Base-by-base conservation (phyloP, 2,797 vertebrate species). In the Ceyx erithaca region DNA sequence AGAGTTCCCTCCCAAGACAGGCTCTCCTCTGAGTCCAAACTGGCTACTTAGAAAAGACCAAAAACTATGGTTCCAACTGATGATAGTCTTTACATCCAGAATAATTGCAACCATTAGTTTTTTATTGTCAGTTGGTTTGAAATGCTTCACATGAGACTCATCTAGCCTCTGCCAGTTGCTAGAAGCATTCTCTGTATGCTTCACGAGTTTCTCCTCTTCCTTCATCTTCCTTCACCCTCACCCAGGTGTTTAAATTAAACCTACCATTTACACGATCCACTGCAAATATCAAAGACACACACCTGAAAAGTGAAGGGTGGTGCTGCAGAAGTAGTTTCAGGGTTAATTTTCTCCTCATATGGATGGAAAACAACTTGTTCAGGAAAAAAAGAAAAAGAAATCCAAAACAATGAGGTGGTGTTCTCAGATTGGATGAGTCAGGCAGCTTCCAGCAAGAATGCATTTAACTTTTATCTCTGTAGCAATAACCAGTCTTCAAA, bases 281-380 rank as follows among this genome's bases (percentile, higher is more conserved):
- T 63, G 18, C 26, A 77, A 54, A 17, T 41, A 61, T 3, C n/a
- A 28, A 67, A 45, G 10, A 14, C 25, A 46, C 0, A 0, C 8
- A 10, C 26, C 58, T 68, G 62, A 54, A 76, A 63, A 85, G 31
- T 21, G 16, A 33, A 52, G 35, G 10, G 4, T 23, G 2, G 1
- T 80, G 35, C 43, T 52, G 33, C 41, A 73, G 61, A 30, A 82
- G 31, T 45, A 55, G 31, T 55, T 58, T 45, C 21, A 51, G 55
- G 10, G 40, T 86, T 69, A 40, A 26, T 70, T 79, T 91, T 64
- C 18, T 72, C 4, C 7, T 81, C 15, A 21, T 19, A 8, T 0
- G 2, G 30, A 23, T 51, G 25, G 25, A 46, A 67, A 89, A 30
- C 23, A 31, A 22, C 23, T 49, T 2, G 1, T 59, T 73, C 31